Evolutionary conservation across 2,888 invertebrate genomes (phyloP), one percentile per base, ranked within the genome.

Genomic region (Biston stratarius): DNA sequence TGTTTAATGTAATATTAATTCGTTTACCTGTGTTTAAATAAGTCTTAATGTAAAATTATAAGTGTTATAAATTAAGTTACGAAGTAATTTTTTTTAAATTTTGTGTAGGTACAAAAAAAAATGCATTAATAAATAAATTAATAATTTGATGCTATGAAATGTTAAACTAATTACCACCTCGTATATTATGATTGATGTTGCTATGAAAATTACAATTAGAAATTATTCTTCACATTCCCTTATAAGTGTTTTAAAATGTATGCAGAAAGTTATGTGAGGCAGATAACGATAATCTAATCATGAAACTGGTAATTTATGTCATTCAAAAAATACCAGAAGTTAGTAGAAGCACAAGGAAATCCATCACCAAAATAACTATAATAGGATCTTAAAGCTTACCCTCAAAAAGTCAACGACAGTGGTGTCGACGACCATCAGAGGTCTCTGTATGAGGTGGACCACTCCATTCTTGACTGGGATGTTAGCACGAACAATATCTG

Each of bases 401-500:
- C 15, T 53, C 52, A 53, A 15, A 38, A 53, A 53, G 59, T 98
- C 96, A 74, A 96, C 96, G 71, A 98, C 96, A 5, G 97, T 96
- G n/a, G 97, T 97, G 82, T 98, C 98, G 60, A 98, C 97, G 67
- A 98, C 96, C 97, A 98, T 98, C 14, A 99, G 94, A 0, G 98
- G 98, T 73, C 97, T 95, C 80, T 98, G 97, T 76, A 99, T 98
- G 72, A 99, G 95, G 91, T 99, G 99, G 6, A 99, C 96, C 0
- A 99, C 98, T 42, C 99, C 98, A 82, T 98, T 99, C 82, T 96
- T 96, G 38, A 98, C 97, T 0, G 98, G 98, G 74, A 99, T 98
- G 88, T 99, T 98, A 42, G 97, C 97, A 83, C 96, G 96, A 9
- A 98, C 96, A 71, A 99, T 97, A 88, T 98, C 97, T 0, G 98